phyloP scores from a whole-genome alignment of 1,140 invertebrate genomes.

The Alviniconcha marisindica region DNA sequence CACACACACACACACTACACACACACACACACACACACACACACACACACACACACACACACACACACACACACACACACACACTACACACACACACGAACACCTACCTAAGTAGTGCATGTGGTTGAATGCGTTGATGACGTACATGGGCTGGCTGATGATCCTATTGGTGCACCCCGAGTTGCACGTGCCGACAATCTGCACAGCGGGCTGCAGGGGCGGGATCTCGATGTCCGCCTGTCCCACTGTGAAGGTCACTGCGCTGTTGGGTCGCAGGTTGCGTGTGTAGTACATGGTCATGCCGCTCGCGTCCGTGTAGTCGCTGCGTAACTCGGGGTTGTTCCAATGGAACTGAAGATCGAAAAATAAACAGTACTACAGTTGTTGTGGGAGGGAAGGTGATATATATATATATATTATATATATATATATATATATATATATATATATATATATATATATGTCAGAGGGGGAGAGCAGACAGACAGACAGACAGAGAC shows the following conservation, averaged over 20 bases:
- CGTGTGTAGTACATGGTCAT: conserved; percentile 52
- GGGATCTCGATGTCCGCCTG: conserved; percentile 53
- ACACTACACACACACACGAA: not conserved
- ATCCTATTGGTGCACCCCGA: conserved; percentile 40
- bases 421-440: no score
- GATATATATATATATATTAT: no score
- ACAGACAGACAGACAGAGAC: no score
- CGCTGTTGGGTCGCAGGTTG: conserved; percentile 41
- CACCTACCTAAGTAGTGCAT: conserved; percentile 59
- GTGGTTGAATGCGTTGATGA: conserved; percentile 54
- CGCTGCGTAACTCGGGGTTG: conserved; percentile 47
- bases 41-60: conserved; percentile 19
- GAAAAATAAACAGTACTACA: not conserved
- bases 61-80: not conserved
- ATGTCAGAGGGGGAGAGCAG: no score
- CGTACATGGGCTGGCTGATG: conserved; percentile 42
- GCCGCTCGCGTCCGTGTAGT: conserved; percentile 52
- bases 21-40: conserved; percentile 5
- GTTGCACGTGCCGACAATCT: conserved; percentile 41
- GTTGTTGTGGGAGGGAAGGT: no score
- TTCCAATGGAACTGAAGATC: conserved; percentile 57
- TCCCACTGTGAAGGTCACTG: conserved; percentile 48
- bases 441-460: no score
- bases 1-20: not conserved
- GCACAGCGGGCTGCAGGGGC: conserved; percentile 34